These are phyloP conservation scores for Chaitophorus viminalis DNA, from an alignment of 2,888 invertebrate genomes.

Conservation along the genomic window DNA sequence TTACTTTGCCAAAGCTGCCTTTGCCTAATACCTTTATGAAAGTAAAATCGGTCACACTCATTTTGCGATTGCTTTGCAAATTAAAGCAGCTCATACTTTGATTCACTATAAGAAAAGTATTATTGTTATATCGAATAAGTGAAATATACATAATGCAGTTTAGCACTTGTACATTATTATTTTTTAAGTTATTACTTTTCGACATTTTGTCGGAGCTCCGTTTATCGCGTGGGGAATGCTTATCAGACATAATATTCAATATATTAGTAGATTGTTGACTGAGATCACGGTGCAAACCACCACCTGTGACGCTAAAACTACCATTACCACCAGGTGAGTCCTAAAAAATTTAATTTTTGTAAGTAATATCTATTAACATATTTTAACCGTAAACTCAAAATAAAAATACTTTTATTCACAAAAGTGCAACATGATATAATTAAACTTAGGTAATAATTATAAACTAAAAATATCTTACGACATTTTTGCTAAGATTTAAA, in stretches of 20 bases:
- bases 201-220: constrained; percentile 61
- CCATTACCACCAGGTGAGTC: constrained; percentile 55
- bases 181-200: constrained; percentile 54
- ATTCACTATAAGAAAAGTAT: constrained; percentile 64
- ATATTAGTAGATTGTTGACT: constrained; percentile 40
- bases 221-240: constrained; percentile 58
- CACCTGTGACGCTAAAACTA: constrained; percentile 46
- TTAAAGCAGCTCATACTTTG: constrained; percentile 65
- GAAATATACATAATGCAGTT: not conserved
- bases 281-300: constrained; percentile 41
- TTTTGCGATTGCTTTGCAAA: constrained; percentile 69
- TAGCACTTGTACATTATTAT: not conserved
- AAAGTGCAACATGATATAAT: not conserved
- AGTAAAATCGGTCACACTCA: constrained; percentile 87
- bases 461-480: constrained; percentile 33
- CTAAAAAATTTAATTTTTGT: constrained; percentile 37
- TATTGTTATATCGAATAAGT: too few relatives aligned
- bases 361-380: not conserved
- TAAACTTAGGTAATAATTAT: not conserved
- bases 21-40: constrained; percentile 99
- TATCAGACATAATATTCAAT: constrained; percentile 38
- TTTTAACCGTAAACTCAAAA: not conserved
- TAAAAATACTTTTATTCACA: not conserved
- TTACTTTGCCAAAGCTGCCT: constrained; percentile 99
- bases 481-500: constrained; percentile 49